Evolutionary conservation across 2,888 invertebrate species (phyloP), one percentile per base, ranked within the genome.

Genomic region (Chelonus formosanus): DNA sequence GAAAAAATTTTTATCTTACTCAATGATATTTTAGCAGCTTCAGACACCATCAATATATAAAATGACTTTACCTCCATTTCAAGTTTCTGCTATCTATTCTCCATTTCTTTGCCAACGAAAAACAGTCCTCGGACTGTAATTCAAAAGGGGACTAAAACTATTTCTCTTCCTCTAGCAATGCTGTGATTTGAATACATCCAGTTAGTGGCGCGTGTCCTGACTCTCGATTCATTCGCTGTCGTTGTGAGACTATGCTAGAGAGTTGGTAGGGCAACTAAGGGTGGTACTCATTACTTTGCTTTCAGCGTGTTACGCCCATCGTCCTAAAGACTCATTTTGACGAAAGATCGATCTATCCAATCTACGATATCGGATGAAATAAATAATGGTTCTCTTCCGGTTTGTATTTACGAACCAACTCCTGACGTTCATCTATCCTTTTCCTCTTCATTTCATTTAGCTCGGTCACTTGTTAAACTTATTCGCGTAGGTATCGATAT

Each of bases 111-210:
- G 20, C 53, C 8, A 48, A 10, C 50, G 48, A 36, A 35, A 63
- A 47, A 44, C 57, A 35, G 63, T 64, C 57, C 44, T 50, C 53
- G 52, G 54, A 44, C 64, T 43, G 35, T 43, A 34, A 48, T 53
- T 64, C 64, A 8, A 57, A 57, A 57, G 45, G 53, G 43, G 50
- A 61, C 68, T 74, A 74, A 79, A 81, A 81, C 80, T 81, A 81
- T 82, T 81, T 78, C 81, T 78, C 80, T 80, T 77, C 76, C 76
- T 75, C 73, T 70, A 74, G 78, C 69, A 64, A 72, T 70, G 72
- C 74, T 81, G 81, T 83, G 83, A 83, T 83, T 83, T 83, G 83
- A 83, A 83, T 83, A 80, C 80, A 81, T 78, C 79, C 81, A 81
- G 83, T 83, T 82, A 83, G 81, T 73, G 76, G 79, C 78, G 75